These are phyloP conservation scores for Cheilinus undulatus DNA, from an alignment of 2,113 vertebrate species.

Conservation along the genomic window DNA sequence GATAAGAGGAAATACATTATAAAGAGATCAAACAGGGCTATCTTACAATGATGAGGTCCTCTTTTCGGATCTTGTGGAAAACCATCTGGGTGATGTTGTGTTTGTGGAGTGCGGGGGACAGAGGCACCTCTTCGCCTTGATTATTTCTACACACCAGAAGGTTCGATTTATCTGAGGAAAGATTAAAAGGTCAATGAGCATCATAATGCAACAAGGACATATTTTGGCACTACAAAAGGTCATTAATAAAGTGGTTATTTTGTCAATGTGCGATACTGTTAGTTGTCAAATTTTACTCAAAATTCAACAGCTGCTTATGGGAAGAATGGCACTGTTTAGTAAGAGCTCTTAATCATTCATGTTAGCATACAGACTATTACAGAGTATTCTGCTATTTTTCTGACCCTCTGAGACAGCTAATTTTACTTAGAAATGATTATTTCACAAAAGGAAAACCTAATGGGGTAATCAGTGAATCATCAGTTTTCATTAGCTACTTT, in stretches of 20 bases:
- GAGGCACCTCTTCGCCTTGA: constrained; percentile 84
- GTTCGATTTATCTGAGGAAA: constrained; percentile 91
- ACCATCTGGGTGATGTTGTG: constrained; percentile 97
- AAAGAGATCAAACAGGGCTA: not conserved
- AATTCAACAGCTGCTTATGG: not conserved
- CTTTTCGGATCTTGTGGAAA: constrained; percentile 97
- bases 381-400: too few species aligned
- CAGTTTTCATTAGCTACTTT: not conserved
- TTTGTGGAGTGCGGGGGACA: constrained; percentile 87
- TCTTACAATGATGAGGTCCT: constrained; percentile 93
- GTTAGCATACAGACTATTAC: not conserved
- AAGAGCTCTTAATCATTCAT: not conserved
- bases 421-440: not conserved
- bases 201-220: not conserved
- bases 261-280: not conserved
- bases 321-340: not conserved
- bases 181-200: not conserved
- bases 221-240: not conserved
- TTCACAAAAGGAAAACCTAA: not conserved
- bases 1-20: too few species aligned
- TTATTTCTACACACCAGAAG: constrained; percentile 93
- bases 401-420: too few species aligned
- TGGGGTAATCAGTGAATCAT: not conserved
- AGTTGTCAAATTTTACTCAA: not conserved
- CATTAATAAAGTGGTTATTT: too few species aligned